These are phyloP conservation scores for Gymnopithys bicolor DNA, from an alignment of 2,797 vertebrate species.

Conservation along the genomic window DNA sequence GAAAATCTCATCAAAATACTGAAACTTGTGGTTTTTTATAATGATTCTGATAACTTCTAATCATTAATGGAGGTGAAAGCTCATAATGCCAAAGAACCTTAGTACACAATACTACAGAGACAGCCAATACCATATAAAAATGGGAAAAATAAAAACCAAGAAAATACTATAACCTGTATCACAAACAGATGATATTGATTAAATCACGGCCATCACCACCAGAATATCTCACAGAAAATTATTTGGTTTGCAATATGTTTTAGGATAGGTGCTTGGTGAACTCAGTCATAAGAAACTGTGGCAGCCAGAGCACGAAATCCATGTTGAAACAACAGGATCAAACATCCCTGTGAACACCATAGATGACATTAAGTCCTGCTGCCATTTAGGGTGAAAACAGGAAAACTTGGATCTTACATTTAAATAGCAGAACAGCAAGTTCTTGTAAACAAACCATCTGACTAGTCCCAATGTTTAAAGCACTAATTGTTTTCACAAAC, in stretches of 20 bases:
- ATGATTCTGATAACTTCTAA: background rate
- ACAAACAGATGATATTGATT: background rate
- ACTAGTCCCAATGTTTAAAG: background rate
- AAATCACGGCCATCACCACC: background rate
- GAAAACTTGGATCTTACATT: constrained; percentile 19
- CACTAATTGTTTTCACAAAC: constrained; percentile 27
- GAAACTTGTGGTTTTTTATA: background rate
- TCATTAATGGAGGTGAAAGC: background rate
- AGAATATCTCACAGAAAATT: background rate
- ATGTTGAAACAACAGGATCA: background rate
- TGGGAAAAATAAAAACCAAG: background rate
- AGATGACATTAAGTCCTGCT: background rate
- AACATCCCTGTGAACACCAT: background rate
- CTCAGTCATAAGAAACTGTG: background rate
- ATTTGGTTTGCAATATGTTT: background rate
- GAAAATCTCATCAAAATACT: background rate
- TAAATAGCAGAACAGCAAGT: constrained; percentile 26
- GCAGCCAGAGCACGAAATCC: background rate
- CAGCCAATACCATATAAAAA: background rate
- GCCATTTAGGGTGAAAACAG: constrained; percentile 33
- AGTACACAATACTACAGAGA: background rate
- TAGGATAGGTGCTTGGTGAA: background rate
- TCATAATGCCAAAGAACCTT: background rate
- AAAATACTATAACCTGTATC: background rate
- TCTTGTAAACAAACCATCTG: constrained; percentile 39